Evolutionary conservation across 2,113 vertebrate species (phyloP).

Genomic region (Corvus hawaiiensis): DNA sequence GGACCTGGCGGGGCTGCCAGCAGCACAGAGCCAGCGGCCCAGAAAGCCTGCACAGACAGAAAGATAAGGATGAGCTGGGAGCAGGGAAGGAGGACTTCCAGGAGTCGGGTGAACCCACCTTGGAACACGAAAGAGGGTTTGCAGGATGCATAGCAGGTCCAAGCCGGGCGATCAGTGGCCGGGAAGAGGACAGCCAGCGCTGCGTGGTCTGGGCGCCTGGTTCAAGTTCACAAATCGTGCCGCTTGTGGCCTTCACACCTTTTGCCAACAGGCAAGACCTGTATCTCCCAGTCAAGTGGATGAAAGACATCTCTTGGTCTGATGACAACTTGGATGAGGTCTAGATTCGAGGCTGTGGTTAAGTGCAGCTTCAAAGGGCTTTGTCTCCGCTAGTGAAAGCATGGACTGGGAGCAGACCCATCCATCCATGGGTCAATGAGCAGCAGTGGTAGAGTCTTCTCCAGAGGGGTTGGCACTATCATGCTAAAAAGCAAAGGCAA

Average conservation of each 20-base stretch:
- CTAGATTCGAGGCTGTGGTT: not conserved
- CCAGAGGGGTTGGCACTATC: not conserved
- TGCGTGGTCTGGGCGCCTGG: not conserved
- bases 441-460: not conserved
- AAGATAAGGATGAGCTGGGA: not conserved
- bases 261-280: not conserved
- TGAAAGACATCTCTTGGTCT: not conserved
- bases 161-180: accelerated
- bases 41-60: not conserved
- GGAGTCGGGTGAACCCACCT: not conserved
- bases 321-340: not conserved
- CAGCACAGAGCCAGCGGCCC: not conserved
- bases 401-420: accelerated
- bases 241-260: not conserved
- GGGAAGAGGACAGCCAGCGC: accelerated
- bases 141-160: not conserved
- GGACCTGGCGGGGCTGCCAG: not conserved
- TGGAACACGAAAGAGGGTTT: accelerated
- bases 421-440: not conserved
- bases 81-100: not conserved
- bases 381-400: not conserved
- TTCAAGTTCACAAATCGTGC: accelerated
- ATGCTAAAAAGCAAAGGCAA: not conserved
- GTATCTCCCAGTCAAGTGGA: not conserved
- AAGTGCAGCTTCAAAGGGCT: not conserved